A percentile compares a stretch with the other conserved stretches of the same genome.
These are phyloP conservation scores for Melanogrammus aeglefinus DNA, from an alignment of 2,797 vertebrate species.

Conservation along the genomic window DNA sequence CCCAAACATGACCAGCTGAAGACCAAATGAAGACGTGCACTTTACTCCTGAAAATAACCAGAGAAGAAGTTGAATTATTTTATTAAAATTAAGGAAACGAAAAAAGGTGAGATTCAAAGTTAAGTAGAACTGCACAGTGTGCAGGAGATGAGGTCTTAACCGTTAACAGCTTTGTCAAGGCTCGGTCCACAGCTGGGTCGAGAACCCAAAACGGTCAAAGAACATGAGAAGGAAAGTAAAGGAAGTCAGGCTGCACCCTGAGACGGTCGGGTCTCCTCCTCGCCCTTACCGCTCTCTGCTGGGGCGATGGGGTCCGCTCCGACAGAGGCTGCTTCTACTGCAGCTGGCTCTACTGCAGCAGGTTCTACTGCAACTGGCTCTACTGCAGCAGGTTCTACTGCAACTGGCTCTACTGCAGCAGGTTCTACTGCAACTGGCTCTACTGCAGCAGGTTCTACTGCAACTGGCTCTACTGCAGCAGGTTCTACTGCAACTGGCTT, in stretches of 20 bases:
- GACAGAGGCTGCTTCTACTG: background rate
- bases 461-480: background rate
- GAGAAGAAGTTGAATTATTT: slow-evolving; percentile 20
- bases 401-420: background rate
- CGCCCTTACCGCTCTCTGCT: background rate
- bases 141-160: slow-evolving; percentile 34
- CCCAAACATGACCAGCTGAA: background rate
- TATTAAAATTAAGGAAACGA: slow-evolving; percentile 8
- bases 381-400: background rate
- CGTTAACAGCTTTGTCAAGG: background rate
- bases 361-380: background rate
- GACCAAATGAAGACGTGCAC: slow-evolving; percentile 25
- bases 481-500: too few species aligned
- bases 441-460: background rate
- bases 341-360: background rate
- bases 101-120: background rate
- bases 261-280: background rate
- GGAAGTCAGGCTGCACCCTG: slow-evolving; percentile 11
- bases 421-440: background rate
- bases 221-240: background rate
- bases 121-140: background rate
- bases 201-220: slow-evolving; percentile 10
- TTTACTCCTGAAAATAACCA: slow-evolving; percentile 12
- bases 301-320: background rate
- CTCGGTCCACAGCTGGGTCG: slow-evolving; percentile 22